These are phyloP conservation scores for Oscheius sp. DNA, from an alignment of 2,888 invertebrate genomes.

Conservation along the genomic window DNA sequence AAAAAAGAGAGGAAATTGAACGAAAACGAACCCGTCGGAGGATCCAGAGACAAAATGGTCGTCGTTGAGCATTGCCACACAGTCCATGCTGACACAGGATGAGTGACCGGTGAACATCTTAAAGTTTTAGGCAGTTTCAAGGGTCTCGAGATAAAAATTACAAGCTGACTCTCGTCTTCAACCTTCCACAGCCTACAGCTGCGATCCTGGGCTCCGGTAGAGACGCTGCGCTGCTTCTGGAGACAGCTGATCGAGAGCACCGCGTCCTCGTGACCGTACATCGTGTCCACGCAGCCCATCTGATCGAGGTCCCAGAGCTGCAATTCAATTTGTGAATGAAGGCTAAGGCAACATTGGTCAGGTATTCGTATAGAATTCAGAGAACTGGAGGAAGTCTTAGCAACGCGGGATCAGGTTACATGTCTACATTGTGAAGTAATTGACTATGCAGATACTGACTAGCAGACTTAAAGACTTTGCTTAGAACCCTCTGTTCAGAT, in stretches of 20 bases:
- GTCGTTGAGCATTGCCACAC: slow-evolving; percentile 89
- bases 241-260: slow-evolving; percentile 90
- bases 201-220: slow-evolving; percentile 85
- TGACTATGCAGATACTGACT: too few species aligned
- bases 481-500: too few species aligned
- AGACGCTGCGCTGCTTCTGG: slow-evolving; percentile 86
- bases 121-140: neutral
- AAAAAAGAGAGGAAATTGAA: neutral
- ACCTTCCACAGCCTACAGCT: slow-evolving; percentile 94
- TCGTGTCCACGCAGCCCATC: slow-evolving; percentile 79
- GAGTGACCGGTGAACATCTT: slow-evolving; percentile 57
- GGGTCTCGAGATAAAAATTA: slow-evolving; percentile 74
- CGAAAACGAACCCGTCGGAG: slow-evolving; percentile 83
- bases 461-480: too few species aligned
- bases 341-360: neutral
- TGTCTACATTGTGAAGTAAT: too few species aligned
- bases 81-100: slow-evolving; percentile 83
- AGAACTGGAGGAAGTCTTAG: neutral
- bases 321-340: neutral
- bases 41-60: slow-evolving; percentile 91
- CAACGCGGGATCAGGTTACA: too few species aligned
- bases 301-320: slow-evolving; percentile 96
- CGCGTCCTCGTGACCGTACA: slow-evolving; percentile 88
- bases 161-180: slow-evolving; percentile 93
- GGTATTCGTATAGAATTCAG: too few species aligned